Percentiles rank a stretch among this genome's conserved stretches.
phyloP scores from a whole-genome alignment of 2,797 vertebrate species.

The Sciurus vulgaris region DNA sequence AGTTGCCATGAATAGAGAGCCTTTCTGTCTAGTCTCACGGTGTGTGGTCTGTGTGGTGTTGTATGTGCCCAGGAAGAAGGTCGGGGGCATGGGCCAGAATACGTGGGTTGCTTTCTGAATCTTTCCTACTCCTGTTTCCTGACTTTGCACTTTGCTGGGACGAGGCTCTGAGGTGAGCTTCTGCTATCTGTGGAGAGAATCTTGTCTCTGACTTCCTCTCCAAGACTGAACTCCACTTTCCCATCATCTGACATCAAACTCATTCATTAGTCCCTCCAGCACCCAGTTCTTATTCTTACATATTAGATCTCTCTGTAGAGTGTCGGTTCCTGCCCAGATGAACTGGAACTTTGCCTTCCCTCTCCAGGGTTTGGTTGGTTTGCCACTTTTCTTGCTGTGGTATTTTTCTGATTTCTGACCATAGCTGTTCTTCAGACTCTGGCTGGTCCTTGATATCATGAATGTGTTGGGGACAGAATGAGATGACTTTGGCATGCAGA shows the following conservation, averaged over 20 bases:
- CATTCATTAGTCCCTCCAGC: neutral
- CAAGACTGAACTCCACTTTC: neutral
- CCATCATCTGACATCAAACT: neutral
- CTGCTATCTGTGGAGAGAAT: neutral
- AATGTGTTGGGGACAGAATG: no score
- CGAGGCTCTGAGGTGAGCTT: neutral
- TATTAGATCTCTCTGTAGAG: neutral
- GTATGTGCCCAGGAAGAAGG: neutral
- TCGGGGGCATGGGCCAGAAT: no score
- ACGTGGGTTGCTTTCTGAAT: accelerated
- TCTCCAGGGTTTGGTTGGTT: neutral
- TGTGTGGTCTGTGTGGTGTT: neutral
- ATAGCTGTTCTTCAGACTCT: neutral
- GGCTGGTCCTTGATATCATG: neutral
- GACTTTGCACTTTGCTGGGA: neutral
- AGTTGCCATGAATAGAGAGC: accelerated
- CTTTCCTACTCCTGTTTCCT: neutral
- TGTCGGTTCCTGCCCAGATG: no score
- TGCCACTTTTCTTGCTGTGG: neutral
- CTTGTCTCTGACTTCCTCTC: slow-evolving; percentile 8
- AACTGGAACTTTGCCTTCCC: neutral
- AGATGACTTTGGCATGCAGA: neutral
- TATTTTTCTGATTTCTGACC: neutral
- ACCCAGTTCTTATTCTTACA: neutral
- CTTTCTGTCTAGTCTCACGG: neutral